Base-by-base conservation (phyloP, 2,888 invertebrate species). In the Candidula unifasciata region DNA sequence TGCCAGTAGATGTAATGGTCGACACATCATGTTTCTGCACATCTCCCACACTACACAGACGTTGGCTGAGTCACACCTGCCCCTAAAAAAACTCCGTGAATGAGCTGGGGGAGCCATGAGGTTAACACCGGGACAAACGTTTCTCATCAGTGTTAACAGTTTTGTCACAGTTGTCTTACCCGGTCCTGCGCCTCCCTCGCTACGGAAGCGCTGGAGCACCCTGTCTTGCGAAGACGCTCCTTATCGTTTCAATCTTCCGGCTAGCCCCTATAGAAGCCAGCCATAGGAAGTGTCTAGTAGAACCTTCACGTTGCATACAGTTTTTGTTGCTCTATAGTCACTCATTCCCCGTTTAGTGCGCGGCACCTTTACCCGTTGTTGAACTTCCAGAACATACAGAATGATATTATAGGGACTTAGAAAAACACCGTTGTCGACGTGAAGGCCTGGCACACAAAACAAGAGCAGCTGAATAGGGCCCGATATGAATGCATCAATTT, bases 1-100 rank as follows among this genome's bases (percentile, higher is more conserved):
- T 44, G 44, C 13, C 8, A 44, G 0, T 44, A 44, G 44, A 44
- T 44, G 44, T 44, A 44, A 13, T 1, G 13, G 44, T 44, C 44
- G 44, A 1, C 44, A 44, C 44, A 13, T 13, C 44, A 44, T 6
- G 44, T 13, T 6, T 3, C 44, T 44, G 10, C 44, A 3, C 44
- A 44, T 6, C 44, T 10, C 44, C 6, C 44, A 44, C 44, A n/a
- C 44, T 6, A 13, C 13, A 0, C 44, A 6, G 44, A 44, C 44
- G 8, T n/a, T 44, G 44, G 44, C 44, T 44, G 6, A n/a, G 44
- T 73, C 73, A 73, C 73, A 73, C 73, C 73, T 73, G 73, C 73
- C 44, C 73, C 8, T 27, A 44, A 71, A 5, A 30, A 18, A 24
- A 21, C 24, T 37, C 3, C 71, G 3, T 24, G n/a, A n/a, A n/a